Percentiles rank a stretch among this genome's conserved stretches.
Evolutionary conservation across 2,888 invertebrate species (phyloP).

Genomic region (Eristalis intricaria): DNA sequence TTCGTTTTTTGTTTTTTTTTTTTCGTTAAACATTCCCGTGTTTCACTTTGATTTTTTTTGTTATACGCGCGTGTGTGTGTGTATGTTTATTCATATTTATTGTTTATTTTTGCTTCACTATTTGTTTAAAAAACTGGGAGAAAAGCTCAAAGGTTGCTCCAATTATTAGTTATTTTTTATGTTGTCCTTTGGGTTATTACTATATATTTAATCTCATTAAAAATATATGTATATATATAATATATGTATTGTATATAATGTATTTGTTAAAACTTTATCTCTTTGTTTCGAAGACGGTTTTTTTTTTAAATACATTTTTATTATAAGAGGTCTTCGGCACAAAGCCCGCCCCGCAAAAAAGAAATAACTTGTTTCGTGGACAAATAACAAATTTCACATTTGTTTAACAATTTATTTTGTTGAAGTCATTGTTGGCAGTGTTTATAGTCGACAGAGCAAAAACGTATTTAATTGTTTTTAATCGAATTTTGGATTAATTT

Average conservation of each 20-base stretch:
- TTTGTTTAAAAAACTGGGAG: constrained; percentile 70
- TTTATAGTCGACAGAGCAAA: constrained; percentile 72
- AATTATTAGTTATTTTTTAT: constrained; percentile 41
- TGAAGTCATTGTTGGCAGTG: constrained; percentile 71
- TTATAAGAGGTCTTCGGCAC: constrained; percentile 38
- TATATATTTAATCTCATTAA: constrained; percentile 36
- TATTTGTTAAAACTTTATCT: constrained; percentile 60
- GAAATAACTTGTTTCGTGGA: constrained; percentile 33
- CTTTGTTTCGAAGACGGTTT: constrained; percentile 68
- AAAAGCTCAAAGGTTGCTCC: constrained; percentile 70
- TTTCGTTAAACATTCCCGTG: background rate
- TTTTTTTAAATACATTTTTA: constrained; percentile 29
- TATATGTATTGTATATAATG: constrained; percentile 70
- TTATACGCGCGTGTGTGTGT: constrained; percentile 21
- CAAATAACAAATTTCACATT: constrained; percentile 59
- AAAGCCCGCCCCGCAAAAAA: constrained; percentile 56
- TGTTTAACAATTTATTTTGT: constrained; percentile 38
- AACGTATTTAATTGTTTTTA: constrained; percentile 38
- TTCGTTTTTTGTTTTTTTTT: too few relatives aligned
- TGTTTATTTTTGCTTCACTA: constrained; percentile 56
- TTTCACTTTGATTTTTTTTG: background rate
- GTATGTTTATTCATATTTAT: constrained; percentile 41
- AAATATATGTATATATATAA: constrained; percentile 72
- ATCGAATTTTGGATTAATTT: background rate
- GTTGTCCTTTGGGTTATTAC: constrained; percentile 22